A percentile compares a stretch with the other conserved stretches of the same genome.
Evolutionary conservation across 2,888 invertebrate genomes (phyloP).

Genomic region (Adelognathus sp.): DNA sequence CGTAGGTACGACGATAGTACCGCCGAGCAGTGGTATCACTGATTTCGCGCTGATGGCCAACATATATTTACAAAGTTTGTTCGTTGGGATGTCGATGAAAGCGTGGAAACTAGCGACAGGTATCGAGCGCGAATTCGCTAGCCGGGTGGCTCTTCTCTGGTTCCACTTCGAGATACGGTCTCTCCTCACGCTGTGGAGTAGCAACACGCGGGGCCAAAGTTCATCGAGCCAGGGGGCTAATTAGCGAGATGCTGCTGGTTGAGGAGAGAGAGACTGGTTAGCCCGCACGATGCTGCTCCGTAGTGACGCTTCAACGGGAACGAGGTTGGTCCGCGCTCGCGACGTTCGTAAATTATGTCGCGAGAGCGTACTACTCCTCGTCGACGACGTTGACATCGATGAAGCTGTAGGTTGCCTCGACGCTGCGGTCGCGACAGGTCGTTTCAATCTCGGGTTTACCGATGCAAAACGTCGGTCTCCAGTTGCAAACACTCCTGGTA

Average conservation of each 20-base stretch:
- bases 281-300: conserved; percentile 56
- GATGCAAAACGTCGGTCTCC: conserved; percentile 22
- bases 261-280: not conserved
- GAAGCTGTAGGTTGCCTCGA: not conserved
- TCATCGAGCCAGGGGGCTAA: conserved; percentile 62
- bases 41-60: not conserved
- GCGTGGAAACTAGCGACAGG: conserved; percentile 1
- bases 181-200: not conserved
- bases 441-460: conserved; percentile 36
- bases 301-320: conserved; percentile 30
- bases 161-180: not conserved
- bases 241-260: conserved; percentile 56
- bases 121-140: conserved; percentile 6
- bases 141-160: not conserved
- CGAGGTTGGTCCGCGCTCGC: conserved; percentile 21
- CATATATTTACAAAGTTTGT: not conserved
- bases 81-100: not conserved
- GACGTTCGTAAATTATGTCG: conserved; percentile 37
- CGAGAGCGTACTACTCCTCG: not conserved
- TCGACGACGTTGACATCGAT: not conserved
- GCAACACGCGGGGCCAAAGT: conserved; percentile 48
- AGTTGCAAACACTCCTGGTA: conserved; percentile 2
- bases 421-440: conserved; percentile 5
- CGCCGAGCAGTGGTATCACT: not conserved
- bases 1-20: not conserved